Evolutionary conservation across 2,113 vertebrate genomes (phyloP).

Genomic region (Syngnathoides biaculeatus): DNA sequence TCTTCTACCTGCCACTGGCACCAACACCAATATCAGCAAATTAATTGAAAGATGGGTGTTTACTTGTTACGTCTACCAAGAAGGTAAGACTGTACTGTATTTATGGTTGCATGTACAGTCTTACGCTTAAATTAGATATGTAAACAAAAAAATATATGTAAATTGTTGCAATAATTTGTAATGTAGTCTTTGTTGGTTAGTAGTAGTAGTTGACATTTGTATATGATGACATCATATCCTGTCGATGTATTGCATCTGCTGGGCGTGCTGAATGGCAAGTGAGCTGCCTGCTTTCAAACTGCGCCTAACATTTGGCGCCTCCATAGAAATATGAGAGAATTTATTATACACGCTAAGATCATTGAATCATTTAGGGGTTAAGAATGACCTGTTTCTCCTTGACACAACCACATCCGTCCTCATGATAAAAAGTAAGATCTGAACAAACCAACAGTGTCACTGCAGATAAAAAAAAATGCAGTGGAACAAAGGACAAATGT

Average conservation of each 20-base stretch:
- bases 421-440: not conserved
- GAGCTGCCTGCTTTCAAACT: too few species aligned
- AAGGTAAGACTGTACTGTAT: not conserved
- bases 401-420: not conserved
- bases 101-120: not conserved
- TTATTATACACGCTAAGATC: too few species aligned
- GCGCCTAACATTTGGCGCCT: too few species aligned
- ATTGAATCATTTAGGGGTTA: not conserved
- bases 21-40: not conserved
- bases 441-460: not conserved
- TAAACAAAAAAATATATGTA: not conserved
- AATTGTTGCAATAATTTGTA: not conserved
- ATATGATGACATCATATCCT: too few species aligned
- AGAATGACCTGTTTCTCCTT: conserved; percentile 6
- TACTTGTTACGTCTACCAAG: not conserved
- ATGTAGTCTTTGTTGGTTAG: not conserved
- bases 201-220: too few species aligned
- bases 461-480: not conserved
- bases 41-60: not conserved
- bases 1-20: not conserved
- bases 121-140: not conserved
- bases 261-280: too few species aligned
- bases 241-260: too few species aligned
- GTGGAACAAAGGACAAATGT: not conserved
- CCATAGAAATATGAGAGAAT: too few species aligned